These are phyloP conservation scores for Alauda arvensis DNA, from an alignment of 2,797 vertebrate genomes.

Conservation along the genomic window DNA sequence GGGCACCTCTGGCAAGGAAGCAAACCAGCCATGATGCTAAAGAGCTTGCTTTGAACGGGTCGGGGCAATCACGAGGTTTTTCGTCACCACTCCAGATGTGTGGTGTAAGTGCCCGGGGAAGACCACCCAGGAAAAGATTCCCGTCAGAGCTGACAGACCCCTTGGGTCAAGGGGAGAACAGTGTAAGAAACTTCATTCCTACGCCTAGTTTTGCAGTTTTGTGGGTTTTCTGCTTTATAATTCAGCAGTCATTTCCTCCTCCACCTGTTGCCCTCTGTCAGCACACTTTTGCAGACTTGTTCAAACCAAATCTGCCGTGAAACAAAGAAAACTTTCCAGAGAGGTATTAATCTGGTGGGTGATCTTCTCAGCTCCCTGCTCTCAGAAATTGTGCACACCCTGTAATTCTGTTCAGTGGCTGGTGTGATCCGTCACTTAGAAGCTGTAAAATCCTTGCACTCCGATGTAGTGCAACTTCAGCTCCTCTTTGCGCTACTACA, in stretches of 20 bases:
- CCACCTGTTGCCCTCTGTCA: not conserved
- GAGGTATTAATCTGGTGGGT: not conserved
- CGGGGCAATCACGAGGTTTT: not conserved
- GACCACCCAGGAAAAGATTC: not conserved
- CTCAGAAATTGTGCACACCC: not conserved
- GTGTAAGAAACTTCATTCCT: not conserved
- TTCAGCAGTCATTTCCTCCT: not conserved
- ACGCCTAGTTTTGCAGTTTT: not conserved
- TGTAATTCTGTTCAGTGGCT: not conserved
- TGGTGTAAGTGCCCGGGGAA: not conserved
- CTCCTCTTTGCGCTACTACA: not conserved
- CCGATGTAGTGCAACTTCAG: not conserved
- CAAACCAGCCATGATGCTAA: not conserved
- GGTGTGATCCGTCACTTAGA: not conserved
- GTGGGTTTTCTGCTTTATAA: not conserved
- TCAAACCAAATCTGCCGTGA: not conserved
- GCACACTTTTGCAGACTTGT: not conserved
- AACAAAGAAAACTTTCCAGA: not conserved
- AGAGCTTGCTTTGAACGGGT: not conserved
- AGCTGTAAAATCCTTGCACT: not conserved
- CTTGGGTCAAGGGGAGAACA: not conserved
- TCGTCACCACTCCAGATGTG: not conserved
- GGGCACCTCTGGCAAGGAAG: not conserved
- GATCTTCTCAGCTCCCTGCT: not conserved
- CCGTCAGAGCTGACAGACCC: not conserved